Percentiles rank a stretch among this genome's conserved stretches.
Conservation (phyloP, 2,113 vertebrate species). For the Hyaena hyaena region DNA sequence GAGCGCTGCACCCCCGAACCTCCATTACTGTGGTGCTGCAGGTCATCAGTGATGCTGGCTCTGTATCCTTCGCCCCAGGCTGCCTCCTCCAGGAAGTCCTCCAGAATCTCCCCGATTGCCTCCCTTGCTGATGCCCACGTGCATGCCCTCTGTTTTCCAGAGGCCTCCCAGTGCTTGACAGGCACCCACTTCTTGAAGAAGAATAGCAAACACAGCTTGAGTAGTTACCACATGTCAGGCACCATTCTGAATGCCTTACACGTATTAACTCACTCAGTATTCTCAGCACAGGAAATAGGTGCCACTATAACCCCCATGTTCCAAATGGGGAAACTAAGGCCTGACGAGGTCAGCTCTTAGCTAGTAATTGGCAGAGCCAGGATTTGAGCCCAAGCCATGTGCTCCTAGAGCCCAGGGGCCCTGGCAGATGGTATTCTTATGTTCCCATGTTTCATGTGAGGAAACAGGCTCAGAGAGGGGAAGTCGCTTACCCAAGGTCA, state of each 20-base stretch:
- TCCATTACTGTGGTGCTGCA: constrained; percentile 94
- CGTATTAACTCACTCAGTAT: neutral
- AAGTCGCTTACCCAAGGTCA: neutral
- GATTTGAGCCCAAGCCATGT: neutral
- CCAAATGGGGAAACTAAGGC: neutral
- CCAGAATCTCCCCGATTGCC: neutral
- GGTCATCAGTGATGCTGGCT: constrained; percentile 92
- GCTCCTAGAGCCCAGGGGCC: neutral
- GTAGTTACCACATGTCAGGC: neutral
- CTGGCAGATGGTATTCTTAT: neutral
- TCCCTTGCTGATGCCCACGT: neutral
- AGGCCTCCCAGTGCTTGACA: neutral
- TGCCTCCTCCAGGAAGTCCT: neutral
- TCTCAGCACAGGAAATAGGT: neutral
- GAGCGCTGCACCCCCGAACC: constrained; percentile 92
- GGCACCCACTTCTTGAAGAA: neutral
- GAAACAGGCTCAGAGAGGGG: neutral
- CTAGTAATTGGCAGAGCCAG: neutral
- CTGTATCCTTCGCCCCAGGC: constrained; percentile 91
- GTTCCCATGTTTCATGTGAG: neutral
- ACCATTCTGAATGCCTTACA: neutral
- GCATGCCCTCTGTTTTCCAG: neutral
- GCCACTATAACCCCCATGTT: neutral
- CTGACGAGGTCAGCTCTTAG: neutral
- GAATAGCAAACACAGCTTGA: neutral